Base-by-base conservation (phyloP, 2,797 vertebrate genomes). In the Chromis chromis region DNA sequence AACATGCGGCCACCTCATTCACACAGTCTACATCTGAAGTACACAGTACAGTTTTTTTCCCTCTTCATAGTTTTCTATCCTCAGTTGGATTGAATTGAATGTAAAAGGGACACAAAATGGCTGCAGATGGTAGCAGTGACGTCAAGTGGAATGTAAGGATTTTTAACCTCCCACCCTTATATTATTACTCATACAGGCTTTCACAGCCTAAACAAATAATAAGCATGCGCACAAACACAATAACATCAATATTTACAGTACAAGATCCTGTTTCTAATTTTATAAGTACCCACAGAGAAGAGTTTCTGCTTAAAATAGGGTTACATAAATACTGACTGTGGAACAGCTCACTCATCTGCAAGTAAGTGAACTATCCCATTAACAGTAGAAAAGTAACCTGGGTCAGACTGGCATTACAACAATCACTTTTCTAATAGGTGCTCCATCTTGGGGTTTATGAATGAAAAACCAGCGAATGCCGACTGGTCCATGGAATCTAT, bases 401-500 rank as follows among this genome's bases (percentile, higher is more conserved):
- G 63, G 25, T 52, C 49, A 65, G 60, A 70, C 27, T 46, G 46
- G 27, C 36, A 31, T 59, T 19, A 62, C 3, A 67, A 52, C 53
- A 27, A 36, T 96, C 90, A 97, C 60, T 96, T 96, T 62, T 96
- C 95, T 79, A 99, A 83, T 64, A 98, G 91, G 36, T 91, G 92
- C 86, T 99, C 96, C 90, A 99, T 98, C 79, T 93, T 95, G 12
- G 96, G 95, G 83, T 99, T 99, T 83, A 96, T 95, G 67, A 99
- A 99, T 10, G 98, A 99, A 91, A 99, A 99, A 49, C 97, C 98
- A 6, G 81, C 85, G 8, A 99, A 99, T 0, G 97, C 97, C 0
- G 93, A 70, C 84, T 98, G 98, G 90, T 99, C 98, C 96, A 99
- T 99, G 86, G 98, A 99, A 81, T 99, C 98, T 0, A 99, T 98